Conservation (phyloP, 35 echinoderm and acorn worm species). For the Strongylocentrotus purpuratus region DNA sequence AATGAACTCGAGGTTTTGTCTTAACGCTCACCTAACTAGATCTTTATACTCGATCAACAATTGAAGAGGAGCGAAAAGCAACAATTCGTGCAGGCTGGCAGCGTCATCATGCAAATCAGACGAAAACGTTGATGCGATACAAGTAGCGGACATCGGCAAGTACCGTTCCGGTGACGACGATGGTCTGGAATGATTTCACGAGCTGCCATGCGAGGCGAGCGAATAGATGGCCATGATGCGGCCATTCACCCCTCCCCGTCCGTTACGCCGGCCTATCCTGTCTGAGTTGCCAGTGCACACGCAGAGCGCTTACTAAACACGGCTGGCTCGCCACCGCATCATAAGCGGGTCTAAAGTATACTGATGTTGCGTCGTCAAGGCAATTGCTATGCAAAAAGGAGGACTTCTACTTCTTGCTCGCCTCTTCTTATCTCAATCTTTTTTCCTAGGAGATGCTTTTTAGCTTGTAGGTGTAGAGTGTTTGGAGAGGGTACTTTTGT, state of each 20-base stretch:
- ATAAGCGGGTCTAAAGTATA: neutral
- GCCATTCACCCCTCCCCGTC: neutral
- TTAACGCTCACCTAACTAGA: slow-evolving; percentile 2
- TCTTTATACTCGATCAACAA: slow-evolving; percentile 18
- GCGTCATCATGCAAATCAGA: slow-evolving; percentile 16
- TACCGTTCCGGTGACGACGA: neutral
- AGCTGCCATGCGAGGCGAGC: neutral
- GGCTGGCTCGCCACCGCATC: neutral
- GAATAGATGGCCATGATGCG: neutral
- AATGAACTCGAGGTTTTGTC: neutral
- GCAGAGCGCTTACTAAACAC: neutral
- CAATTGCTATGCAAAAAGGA: slow-evolving; percentile 12
- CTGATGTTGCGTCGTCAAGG: slow-evolving; percentile 7
- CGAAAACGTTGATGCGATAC: slow-evolving; percentile 16
- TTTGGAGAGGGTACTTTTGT: slow-evolving; percentile 1
- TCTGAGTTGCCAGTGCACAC: neutral
- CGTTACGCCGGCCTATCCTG: neutral
- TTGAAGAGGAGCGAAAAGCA: neutral
- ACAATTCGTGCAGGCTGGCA: neutral
- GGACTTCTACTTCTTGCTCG: neutral
- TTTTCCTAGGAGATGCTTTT: slow-evolving; percentile 11
- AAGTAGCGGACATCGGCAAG: neutral
- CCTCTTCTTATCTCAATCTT: slow-evolving; percentile 16
- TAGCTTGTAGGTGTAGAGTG: slow-evolving; percentile 5
- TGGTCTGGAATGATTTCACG: neutral